Evolutionary conservation across 2,888 invertebrate genomes (phyloP), one percentile per base, ranked within the genome.

Genomic region (Pterostichus niger): DNA sequence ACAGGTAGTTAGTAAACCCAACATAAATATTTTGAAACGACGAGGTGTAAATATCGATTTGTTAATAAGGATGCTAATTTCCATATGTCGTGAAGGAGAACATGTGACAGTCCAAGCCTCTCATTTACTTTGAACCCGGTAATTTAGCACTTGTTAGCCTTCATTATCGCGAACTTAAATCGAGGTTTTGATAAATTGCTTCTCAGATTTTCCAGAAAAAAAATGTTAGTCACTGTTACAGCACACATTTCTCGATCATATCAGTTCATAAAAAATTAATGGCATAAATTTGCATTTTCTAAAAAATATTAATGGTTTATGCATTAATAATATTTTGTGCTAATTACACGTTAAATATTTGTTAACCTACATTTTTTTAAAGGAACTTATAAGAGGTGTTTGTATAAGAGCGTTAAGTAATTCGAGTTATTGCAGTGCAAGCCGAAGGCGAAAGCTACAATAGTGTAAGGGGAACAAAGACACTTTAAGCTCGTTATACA

Each of bases 21-120:
- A 11, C 46, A 46, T 54, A 54, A 54, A 54, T 17, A 54, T 54
- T 54, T 54, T 13, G 15, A 17, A 54, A 54, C 54, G 6, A n/a
- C 9, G 15, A 54, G 54, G 54, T 54, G 54, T 6, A 15, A 54
- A 54, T 15, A 54, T 54, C 54, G 54, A 54, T 54, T 54, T 54
- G 4, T 54, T 15, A 54, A 54, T 54, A 54, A 6, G 54, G 15
- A n/a, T n/a, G 17, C 54, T 54, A 54, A 54, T 54, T 54, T 54
- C 54, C 54, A 54, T 54, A 54, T 54, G 54, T 54, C 54, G 15
- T 54, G 54, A 54, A 54, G 54, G 54, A 4, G 6, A 49, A 54
- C 54, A 54, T 54, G 54, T 54, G 54, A 54, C 54, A 54, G 2
- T 54, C 46, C 46, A 46, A 46, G 46, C 46, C 46, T 46, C 46